Conservation (phyloP, 2,113 vertebrate genomes). For the Copsychus sechellarum region DNA sequence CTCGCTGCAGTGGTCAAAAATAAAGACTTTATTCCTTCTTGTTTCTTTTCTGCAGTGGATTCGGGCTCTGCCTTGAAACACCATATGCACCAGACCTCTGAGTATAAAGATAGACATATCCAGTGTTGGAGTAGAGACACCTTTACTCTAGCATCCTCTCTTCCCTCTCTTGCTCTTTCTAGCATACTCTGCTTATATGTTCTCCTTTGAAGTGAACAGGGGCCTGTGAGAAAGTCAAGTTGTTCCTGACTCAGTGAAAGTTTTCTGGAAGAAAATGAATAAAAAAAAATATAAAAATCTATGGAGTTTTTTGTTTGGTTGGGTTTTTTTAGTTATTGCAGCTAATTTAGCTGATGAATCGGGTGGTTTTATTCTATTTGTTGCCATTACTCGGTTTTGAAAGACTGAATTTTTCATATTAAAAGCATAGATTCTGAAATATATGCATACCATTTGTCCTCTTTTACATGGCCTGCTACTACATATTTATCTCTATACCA, state of each 20-base stretch:
- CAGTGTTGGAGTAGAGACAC: not conserved
- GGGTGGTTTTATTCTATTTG: not conserved
- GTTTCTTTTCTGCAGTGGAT: not conserved
- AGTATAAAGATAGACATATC: not conserved
- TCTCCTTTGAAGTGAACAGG: not conserved
- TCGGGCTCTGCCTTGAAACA: not conserved
- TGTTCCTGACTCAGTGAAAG: not conserved
- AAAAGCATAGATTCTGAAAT: not conserved
- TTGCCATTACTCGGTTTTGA: not conserved
- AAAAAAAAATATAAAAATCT: not conserved
- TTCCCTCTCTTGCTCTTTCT: not conserved
- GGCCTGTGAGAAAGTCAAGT: not conserved
- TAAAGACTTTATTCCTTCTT: not conserved
- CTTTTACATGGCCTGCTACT: not conserved
- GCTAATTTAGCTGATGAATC: not conserved
- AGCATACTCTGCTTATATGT: not conserved
- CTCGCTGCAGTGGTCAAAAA: not conserved
- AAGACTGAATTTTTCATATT: not conserved
- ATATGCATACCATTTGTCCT: not conserved
- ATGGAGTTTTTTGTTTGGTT: not conserved
- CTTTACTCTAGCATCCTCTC: not conserved
- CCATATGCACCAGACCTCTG: not conserved
- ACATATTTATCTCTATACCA: not conserved
- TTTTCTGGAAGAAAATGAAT: not conserved
- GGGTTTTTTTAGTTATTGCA: not conserved